Percentiles rank a stretch among this genome's conserved stretches.
These are phyloP conservation scores for Lordiphosa mommai DNA, from an alignment of 1,140 invertebrate genomes.

Conservation along the genomic window DNA sequence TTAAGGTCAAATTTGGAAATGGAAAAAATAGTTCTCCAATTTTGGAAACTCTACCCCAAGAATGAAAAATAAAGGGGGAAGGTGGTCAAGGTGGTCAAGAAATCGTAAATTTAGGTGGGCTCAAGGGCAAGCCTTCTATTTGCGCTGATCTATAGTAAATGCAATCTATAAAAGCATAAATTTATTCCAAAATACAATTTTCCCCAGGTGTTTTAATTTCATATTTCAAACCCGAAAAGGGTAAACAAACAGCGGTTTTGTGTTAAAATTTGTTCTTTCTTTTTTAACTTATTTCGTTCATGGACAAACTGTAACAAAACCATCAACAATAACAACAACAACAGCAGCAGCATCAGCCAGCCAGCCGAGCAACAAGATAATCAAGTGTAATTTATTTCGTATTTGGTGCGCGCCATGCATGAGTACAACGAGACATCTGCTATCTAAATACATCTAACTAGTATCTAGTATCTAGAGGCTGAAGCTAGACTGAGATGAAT, in stretches of 20 bases:
- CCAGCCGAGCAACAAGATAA: slow-evolving; percentile 71
- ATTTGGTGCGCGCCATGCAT: slow-evolving; percentile 73
- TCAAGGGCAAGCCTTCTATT: too few relatives aligned
- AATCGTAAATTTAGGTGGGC: too few relatives aligned
- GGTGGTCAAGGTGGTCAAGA: too few relatives aligned
- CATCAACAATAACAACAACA: neutral
- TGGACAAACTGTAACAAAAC: slow-evolving; percentile 47
- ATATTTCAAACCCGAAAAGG: neutral
- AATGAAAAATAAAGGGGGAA: too few relatives aligned
- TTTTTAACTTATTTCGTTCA: slow-evolving; percentile 48
- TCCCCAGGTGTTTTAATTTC: too few relatives aligned
- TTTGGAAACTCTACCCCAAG: too few relatives aligned
- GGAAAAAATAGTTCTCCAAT: too few relatives aligned
- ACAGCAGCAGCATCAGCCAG: slow-evolving; percentile 33
- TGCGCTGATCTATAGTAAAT: too few relatives aligned
- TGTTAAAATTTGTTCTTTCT: slow-evolving; percentile 34
- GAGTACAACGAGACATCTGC: slow-evolving; percentile 39
- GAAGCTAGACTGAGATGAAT: slow-evolving; percentile 20
- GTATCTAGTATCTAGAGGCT: slow-evolving; percentile 32
- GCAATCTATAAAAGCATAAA: too few relatives aligned
- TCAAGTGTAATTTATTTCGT: slow-evolving; percentile 79
- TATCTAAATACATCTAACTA: slow-evolving; percentile 23
- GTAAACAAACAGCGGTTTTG: neutral
- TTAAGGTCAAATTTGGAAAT: too few relatives aligned
- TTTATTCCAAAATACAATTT: too few relatives aligned